Evolutionary conservation across 1,140 invertebrate genomes (phyloP).

Genomic region (Ips typographus): DNA sequence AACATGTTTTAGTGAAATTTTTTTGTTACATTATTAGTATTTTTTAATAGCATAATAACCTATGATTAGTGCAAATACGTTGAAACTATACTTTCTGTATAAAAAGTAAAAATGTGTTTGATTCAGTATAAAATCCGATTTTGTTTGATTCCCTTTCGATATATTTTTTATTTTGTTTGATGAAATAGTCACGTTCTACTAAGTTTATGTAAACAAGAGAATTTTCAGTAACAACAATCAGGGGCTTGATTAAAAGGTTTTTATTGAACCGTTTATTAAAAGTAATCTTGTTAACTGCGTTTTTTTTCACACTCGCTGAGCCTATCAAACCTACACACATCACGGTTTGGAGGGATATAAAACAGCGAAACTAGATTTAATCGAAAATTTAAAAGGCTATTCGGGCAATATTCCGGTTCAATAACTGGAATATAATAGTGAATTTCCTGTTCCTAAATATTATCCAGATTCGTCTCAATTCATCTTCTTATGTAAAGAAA

Average conservation of each 20-base stretch:
- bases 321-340: slow-evolving; percentile 2
- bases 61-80: not conserved
- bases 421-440: slow-evolving; percentile 6
- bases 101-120: not conserved
- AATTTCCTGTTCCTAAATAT: slow-evolving; percentile 9
- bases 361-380: slow-evolving; percentile 1
- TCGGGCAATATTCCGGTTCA: slow-evolving; percentile 6
- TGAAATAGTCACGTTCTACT: slow-evolving; percentile 2
- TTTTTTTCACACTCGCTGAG: not conserved
- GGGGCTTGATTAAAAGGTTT: not conserved
- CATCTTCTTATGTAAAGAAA: slow-evolving; percentile 23
- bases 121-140: not conserved
- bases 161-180: not conserved
- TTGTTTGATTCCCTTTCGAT: not conserved
- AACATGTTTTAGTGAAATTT: not conserved
- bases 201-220: not conserved
- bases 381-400: not conserved
- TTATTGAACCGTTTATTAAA: slow-evolving; percentile 1
- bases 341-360: not conserved
- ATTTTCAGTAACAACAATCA: not conserved
- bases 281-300: slow-evolving; percentile 1
- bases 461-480: slow-evolving; percentile 20
- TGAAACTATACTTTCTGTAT: not conserved
- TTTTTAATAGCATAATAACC: not conserved
- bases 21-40: not conserved